These are phyloP conservation scores for Melanotaenia nigrans DNA, from an alignment of 2,797 vertebrate species.

Conservation along the genomic window DNA sequence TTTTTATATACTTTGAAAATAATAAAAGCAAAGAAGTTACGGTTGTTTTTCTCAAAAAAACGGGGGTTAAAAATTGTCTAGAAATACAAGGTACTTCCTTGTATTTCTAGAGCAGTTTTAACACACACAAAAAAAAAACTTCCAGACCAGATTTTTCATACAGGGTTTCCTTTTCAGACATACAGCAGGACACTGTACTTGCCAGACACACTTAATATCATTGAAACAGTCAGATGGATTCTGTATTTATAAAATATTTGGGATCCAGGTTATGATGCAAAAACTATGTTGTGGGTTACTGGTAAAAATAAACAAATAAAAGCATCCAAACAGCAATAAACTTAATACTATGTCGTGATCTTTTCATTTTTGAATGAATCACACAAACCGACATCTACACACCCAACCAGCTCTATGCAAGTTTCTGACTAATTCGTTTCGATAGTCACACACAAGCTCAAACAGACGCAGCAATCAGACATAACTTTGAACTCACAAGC, in stretches of 20 bases:
- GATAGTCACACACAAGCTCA: background rate
- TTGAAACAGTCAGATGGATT: too few species aligned
- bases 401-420: background rate
- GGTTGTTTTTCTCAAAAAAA: conserved; percentile 3
- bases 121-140: background rate
- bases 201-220: too few species aligned
- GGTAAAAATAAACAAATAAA: background rate
- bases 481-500: background rate
- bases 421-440: background rate
- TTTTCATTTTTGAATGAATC: too few species aligned
- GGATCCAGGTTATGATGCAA: background rate
- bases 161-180: too few species aligned
- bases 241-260: background rate
- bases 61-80: too few species aligned
- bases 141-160: too few species aligned
- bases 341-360: too few species aligned
- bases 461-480: background rate
- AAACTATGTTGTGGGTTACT: background rate
- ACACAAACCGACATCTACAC: background rate
- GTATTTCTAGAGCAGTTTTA: background rate
- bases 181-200: too few species aligned
- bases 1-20: background rate
- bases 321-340: background rate
- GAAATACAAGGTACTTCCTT: too few species aligned
- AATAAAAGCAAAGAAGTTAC: background rate